Conservation (phyloP, 2,888 invertebrate species). For the Erebia epiphron region DNA sequence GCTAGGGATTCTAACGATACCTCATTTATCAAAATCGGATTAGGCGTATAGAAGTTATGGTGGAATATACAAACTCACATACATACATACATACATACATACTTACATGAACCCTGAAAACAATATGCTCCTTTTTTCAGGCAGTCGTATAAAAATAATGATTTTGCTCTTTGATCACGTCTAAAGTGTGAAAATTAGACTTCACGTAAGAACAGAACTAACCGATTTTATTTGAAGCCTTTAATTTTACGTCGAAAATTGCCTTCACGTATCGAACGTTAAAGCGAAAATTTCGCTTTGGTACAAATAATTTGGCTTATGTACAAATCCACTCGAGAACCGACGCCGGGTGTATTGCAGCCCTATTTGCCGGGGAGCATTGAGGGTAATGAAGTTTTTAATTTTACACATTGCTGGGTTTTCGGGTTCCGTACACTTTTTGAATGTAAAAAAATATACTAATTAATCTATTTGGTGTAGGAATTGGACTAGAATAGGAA, state of each 20-base stretch:
- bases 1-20: too few relatives aligned
- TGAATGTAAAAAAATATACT: neutral
- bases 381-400: conserved; percentile 13
- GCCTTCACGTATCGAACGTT: neutral
- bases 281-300: neutral
- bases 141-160: too few relatives aligned
- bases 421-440: neutral
- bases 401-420: conserved; percentile 10
- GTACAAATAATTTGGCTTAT: neutral
- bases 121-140: too few relatives aligned
- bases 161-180: too few relatives aligned
- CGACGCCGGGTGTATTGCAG: neutral
- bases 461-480: too few relatives aligned
- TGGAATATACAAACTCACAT: too few relatives aligned
- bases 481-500: too few relatives aligned
- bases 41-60: too few relatives aligned
- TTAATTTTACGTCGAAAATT: neutral
- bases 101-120: too few relatives aligned
- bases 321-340: neutral
- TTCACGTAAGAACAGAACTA: neutral
- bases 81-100: too few relatives aligned
- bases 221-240: neutral
- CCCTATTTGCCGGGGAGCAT: neutral
- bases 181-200: neutral
- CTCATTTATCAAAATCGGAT: too few relatives aligned